Evolutionary conservation across 2,113 vertebrate genomes (phyloP).

Genomic region (Pterocles burchelli): DNA sequence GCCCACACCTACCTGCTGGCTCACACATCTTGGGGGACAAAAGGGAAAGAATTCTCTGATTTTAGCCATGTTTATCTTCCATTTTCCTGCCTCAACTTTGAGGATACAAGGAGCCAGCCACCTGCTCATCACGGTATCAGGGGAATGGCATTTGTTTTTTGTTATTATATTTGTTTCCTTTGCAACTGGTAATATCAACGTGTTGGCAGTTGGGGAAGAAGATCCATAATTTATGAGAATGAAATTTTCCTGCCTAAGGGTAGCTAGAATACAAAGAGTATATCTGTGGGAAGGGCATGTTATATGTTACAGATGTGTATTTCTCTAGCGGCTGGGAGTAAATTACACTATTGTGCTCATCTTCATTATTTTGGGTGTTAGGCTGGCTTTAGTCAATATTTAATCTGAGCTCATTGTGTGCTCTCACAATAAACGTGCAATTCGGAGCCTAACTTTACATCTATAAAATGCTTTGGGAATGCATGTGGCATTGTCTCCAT

Average conservation of each 20-base stretch:
- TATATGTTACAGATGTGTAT: slow-evolving; percentile 55
- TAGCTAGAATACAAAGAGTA: slow-evolving; percentile 40
- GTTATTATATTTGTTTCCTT: not conserved
- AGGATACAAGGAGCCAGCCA: not conserved
- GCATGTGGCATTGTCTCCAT: slow-evolving; percentile 55
- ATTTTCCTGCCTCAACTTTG: slow-evolving; percentile 33
- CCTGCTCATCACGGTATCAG: not conserved
- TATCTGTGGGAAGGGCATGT: slow-evolving; percentile 54
- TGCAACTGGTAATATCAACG: slow-evolving; percentile 31
- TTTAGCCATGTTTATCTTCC: slow-evolving; percentile 20
- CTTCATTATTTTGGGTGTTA: slow-evolving; percentile 60
- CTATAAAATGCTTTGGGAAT: slow-evolving; percentile 30
- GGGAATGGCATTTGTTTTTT: not conserved
- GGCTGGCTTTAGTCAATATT: slow-evolving; percentile 45
- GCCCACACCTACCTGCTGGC: not conserved
- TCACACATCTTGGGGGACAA: slow-evolving; percentile 15
- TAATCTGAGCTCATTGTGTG: slow-evolving; percentile 58
- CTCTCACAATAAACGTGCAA: slow-evolving; percentile 44
- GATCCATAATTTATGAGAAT: slow-evolving; percentile 57
- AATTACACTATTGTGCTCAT: slow-evolving; percentile 58
- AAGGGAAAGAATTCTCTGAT: slow-evolving; percentile 13
- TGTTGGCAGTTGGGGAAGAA: slow-evolving; percentile 51
- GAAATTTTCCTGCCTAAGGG: slow-evolving; percentile 57
- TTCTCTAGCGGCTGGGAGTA: slow-evolving; percentile 36
- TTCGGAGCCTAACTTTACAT: slow-evolving; percentile 59